These are phyloP conservation scores for Percopsis transmontana DNA, from an alignment of 2,113 vertebrate species.

Conservation along the genomic window DNA sequence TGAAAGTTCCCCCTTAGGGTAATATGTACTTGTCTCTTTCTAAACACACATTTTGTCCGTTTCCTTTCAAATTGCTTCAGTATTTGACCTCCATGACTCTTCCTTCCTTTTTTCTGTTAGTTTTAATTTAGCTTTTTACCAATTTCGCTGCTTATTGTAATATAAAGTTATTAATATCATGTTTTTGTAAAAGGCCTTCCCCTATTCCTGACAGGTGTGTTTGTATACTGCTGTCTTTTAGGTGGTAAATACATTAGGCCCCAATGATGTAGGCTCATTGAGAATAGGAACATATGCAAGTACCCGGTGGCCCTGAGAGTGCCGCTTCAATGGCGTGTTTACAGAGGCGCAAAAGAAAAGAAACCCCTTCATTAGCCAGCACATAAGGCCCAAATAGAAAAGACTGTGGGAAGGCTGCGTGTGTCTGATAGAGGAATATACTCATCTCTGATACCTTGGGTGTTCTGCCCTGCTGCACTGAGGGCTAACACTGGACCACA, in stretches of 20 bases:
- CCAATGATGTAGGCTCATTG: slow-evolving; percentile 5
- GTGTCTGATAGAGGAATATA: slow-evolving; percentile 62
- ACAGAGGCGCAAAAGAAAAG: slow-evolving; percentile 51
- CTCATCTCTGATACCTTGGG: slow-evolving; percentile 69
- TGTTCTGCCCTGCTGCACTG: slow-evolving; percentile 69
- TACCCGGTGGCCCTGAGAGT: slow-evolving; percentile 36
- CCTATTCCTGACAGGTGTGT: too few relatives aligned
- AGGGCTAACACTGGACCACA: slow-evolving; percentile 61
- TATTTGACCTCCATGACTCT: background rate
- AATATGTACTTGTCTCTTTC: slow-evolving; percentile 14
- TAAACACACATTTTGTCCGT: slow-evolving; percentile 6
- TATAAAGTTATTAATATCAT: too few relatives aligned
- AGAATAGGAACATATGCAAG: slow-evolving; percentile 9
- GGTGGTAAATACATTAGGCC: background rate
- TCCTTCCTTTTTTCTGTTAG: background rate
- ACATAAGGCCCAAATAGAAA: slow-evolving; percentile 65
- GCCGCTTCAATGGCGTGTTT: slow-evolving; percentile 67
- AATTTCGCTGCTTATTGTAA: too few relatives aligned
- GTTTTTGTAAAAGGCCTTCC: too few relatives aligned
- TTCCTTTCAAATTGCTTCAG: background rate
- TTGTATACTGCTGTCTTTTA: background rate
- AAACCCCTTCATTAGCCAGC: slow-evolving; percentile 63
- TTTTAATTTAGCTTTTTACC: too few relatives aligned
- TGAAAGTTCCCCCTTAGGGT: slow-evolving; percentile 26
- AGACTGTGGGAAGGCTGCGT: slow-evolving; percentile 65